phyloP scores from a whole-genome alignment of 2,888 invertebrate species.

The Drosophila picticornis region DNA sequence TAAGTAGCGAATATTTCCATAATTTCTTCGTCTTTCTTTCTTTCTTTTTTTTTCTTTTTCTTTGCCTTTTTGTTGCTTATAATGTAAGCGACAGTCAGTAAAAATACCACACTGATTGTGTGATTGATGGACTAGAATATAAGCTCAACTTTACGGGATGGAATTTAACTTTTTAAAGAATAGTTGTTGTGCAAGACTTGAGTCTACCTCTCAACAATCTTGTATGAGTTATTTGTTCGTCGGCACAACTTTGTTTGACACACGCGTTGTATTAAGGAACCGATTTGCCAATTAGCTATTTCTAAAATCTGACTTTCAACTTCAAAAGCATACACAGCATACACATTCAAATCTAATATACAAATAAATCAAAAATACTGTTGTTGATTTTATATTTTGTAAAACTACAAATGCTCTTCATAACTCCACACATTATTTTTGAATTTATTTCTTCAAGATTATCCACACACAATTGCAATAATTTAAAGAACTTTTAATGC shows the following conservation, averaged over 20 bases:
- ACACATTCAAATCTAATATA: background rate
- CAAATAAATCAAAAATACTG: background rate
- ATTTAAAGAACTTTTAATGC: conserved; percentile 17
- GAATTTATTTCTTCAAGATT: background rate
- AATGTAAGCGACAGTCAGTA: background rate
- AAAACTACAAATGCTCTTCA: background rate
- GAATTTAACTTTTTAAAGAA: background rate
- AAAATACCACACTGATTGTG: background rate
- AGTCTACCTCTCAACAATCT: background rate
- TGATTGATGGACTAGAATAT: conserved; percentile 1
- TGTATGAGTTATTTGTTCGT: background rate
- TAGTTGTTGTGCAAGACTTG: background rate
- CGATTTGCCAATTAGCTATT: background rate
- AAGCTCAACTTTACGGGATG: background rate
- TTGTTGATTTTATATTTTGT: background rate
- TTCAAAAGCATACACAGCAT: too few relatives aligned
- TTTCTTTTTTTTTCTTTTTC: background rate
- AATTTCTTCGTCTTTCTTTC: conserved; percentile 5
- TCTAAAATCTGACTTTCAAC: background rate
- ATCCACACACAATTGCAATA: background rate
- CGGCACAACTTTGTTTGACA: background rate
- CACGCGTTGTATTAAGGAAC: background rate
- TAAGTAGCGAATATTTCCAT: conserved; percentile 40
- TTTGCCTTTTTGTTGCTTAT: background rate
- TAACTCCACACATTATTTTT: background rate